phyloP scores from a whole-genome alignment of 2,797 vertebrate genomes.

The Notolepis coatsorum region DNA sequence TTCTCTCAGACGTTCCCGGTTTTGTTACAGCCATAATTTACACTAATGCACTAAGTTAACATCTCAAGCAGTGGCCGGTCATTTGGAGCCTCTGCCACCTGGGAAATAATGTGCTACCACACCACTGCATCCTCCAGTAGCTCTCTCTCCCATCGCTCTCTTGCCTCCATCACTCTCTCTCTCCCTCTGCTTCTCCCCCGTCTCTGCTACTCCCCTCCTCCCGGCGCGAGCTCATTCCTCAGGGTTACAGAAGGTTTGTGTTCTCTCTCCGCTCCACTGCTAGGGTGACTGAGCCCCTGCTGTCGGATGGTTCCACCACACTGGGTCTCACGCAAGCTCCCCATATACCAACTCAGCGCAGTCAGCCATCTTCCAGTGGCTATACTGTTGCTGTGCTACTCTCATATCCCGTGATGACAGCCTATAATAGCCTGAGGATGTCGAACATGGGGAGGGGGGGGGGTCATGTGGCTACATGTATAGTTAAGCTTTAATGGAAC shows the following conservation, averaged over 20 bases:
- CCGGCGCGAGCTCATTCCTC: slow-evolving; percentile 12
- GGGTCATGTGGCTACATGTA: slow-evolving; percentile 14
- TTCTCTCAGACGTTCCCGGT: slow-evolving; percentile 30
- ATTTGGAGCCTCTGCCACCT: slow-evolving; percentile 41
- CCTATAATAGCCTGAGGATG: slow-evolving; percentile 28
- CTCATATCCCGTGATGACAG: slow-evolving; percentile 14
- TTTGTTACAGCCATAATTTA: slow-evolving; percentile 64
- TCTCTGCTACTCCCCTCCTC: background rate
- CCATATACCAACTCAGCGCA: slow-evolving; percentile 6
- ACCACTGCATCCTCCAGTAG: slow-evolving; percentile 16
- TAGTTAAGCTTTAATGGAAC: slow-evolving; percentile 29
- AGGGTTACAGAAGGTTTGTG: slow-evolving; percentile 6
- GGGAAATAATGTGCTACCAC: slow-evolving; percentile 60
- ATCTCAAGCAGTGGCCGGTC: slow-evolving; percentile 41
- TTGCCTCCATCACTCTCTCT: background rate
- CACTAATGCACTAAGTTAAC: slow-evolving; percentile 62
- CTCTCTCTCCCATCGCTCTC: slow-evolving; percentile 4
- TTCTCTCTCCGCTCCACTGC: background rate
- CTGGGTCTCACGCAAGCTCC: background rate
- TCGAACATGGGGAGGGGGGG: background rate
- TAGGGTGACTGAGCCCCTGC: background rate
- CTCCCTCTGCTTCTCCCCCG: background rate
- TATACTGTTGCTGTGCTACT: slow-evolving; percentile 2
- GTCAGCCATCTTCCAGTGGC: slow-evolving; percentile 47
- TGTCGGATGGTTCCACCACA: background rate